These are phyloP conservation scores for Corythornis madagascariensis DNA, from an alignment of 2,113 vertebrate genomes.

Conservation along the genomic window DNA sequence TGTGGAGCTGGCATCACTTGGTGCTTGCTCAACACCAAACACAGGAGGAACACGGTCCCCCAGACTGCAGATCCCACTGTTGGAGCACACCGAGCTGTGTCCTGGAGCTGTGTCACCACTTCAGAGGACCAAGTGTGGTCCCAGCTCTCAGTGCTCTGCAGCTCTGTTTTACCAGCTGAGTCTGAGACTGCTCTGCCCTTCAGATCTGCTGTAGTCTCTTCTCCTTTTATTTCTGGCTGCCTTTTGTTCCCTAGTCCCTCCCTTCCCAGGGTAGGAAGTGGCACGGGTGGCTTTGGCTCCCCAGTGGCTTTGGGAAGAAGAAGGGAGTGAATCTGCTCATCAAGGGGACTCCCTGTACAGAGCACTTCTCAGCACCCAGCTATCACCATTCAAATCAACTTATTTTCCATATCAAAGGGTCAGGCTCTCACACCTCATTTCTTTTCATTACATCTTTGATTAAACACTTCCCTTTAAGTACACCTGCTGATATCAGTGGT, in stretches of 20 bases:
- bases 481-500: not conserved
- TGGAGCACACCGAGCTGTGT: not conserved
- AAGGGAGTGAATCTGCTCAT: not conserved
- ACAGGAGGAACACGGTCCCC: not conserved
- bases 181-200: not conserved
- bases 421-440: not conserved
- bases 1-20: not conserved
- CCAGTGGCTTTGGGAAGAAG: not conserved
- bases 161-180: not conserved
- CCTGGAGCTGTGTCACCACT: not conserved
- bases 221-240: not conserved
- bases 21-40: no score
- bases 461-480: not conserved
- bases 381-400: not conserved
- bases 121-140: accelerated
- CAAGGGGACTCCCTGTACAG: accelerated
- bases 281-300: not conserved
- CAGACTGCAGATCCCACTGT: not conserved
- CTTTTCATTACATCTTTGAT: slow-evolving; percentile 13
- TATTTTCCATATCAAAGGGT: not conserved
- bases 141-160: accelerated
- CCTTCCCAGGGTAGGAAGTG: not conserved
- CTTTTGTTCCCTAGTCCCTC: not conserved
- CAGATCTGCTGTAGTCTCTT: not conserved
- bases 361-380: not conserved